Evolutionary conservation across 2,888 invertebrate genomes (phyloP), one percentile per base, ranked within the genome.

Genomic region (Therioaphis trifolii): DNA sequence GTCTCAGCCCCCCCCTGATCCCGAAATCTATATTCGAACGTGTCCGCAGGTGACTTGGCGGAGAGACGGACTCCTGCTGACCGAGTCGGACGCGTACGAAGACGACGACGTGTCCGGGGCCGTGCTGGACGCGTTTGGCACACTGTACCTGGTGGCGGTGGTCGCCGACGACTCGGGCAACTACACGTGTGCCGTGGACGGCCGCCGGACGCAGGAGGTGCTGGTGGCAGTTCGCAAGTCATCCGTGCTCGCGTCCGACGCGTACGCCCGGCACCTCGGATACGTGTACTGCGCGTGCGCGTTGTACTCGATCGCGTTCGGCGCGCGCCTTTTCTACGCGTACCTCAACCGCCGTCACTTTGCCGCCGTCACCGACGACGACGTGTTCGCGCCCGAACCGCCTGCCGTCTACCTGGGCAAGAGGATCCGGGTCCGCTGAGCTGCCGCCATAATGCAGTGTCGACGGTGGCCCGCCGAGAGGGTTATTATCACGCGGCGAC

Each of bases 171-270:
- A 94, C 88, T 91, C 92, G 85, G 94, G 94, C 15, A 91, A 91
- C 87, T 95, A 94, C 87, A 91, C 91, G 0, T 95, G 95, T 88
- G 89, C 90, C 84, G 92, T 93, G 11, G 91, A 93, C 88, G 91
- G 91, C 84, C 90, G 89, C 58, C 89, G 89, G 85, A 90, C 91
- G 89, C 89, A 91, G 88, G 90, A 87, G 77, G 82, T 86, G 14
- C 14, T 82, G 35, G 21, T 82, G 29, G 11, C 40, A 18, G 63
- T 82, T 35, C 46, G 27, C 12, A 63, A 74, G 24, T 40, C 72
- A 9, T 63, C 71, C 7, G 11, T 52, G 24, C 14, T 82, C 29
- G 27, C 24, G 18, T 61, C 82, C 0, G 18, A 29, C 21, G 63
- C 29, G 3, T 82, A 74, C 74, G 24, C 3, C 40, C 46, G 82